Percentiles rank a stretch among this genome's conserved stretches.
Conservation (phyloP, 2,888 invertebrate species). For the Cyclophora punctaria region DNA sequence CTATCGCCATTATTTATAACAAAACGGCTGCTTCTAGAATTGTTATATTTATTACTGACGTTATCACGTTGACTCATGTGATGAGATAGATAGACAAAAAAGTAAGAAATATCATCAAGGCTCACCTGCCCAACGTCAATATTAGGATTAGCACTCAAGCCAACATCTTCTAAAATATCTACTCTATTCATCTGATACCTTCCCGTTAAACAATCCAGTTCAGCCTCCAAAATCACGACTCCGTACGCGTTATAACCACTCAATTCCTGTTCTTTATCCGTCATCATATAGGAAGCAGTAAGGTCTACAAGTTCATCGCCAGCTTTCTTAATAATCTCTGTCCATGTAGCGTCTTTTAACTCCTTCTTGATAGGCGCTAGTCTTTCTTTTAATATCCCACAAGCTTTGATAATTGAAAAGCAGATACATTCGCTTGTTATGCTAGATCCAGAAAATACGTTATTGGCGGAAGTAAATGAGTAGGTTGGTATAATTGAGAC, state of each 20-base stretch:
- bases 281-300: slow-evolving; percentile 77
- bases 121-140: slow-evolving; percentile 80
- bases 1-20: too few species aligned
- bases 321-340: slow-evolving; percentile 73
- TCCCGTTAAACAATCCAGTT: slow-evolving; percentile 82
- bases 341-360: slow-evolving; percentile 71
- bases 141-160: slow-evolving; percentile 78
- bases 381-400: slow-evolving; percentile 72
- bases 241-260: slow-evolving; percentile 75
- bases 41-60: background rate
- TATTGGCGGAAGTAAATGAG: slow-evolving; percentile 76
- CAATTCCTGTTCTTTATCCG: slow-evolving; percentile 63
- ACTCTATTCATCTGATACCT: slow-evolving; percentile 75
- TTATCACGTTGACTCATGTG: too few species aligned
- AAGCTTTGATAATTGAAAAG: slow-evolving; percentile 74
- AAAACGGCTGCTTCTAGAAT: background rate
- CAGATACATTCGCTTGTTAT: slow-evolving; percentile 78
- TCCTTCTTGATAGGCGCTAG: slow-evolving; percentile 71
- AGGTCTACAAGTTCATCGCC: slow-evolving; percentile 72
- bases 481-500: slow-evolving; percentile 77
- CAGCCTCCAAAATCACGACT: slow-evolving; percentile 77
- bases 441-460: slow-evolving; percentile 78
- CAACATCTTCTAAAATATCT: slow-evolving; percentile 81
- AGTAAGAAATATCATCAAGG: background rate
- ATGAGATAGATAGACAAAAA: too few species aligned